Evolutionary conservation across 2,888 invertebrate species (phyloP).

Genomic region (Morpho achilles): DNA sequence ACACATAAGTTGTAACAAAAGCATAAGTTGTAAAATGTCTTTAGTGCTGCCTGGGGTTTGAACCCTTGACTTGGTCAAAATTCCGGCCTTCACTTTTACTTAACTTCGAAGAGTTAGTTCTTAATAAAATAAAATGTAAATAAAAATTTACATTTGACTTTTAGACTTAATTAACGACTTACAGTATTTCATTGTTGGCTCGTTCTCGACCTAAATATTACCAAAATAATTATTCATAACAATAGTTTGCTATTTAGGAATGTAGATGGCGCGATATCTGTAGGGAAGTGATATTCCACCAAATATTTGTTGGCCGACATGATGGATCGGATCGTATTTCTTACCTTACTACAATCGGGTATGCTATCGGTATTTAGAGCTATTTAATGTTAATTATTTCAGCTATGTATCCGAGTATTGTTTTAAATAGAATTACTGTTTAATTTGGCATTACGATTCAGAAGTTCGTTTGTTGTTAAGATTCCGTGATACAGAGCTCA

Average conservation of each 20-base stretch:
- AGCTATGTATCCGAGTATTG: constrained; percentile 16
- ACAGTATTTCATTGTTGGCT: background rate
- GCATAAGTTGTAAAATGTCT: too few relatives aligned
- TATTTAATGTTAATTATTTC: constrained; percentile 43
- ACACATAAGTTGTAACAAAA: too few relatives aligned
- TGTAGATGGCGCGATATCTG: constrained; percentile 42
- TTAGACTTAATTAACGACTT: background rate
- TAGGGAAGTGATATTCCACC: constrained; percentile 43
- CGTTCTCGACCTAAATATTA: constrained; percentile 26
- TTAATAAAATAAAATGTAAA: background rate
- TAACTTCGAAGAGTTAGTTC: background rate
- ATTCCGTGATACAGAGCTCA: too few relatives aligned
- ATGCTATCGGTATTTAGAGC: constrained; percentile 49
- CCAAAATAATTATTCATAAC: constrained; percentile 33
- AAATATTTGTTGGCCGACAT: constrained; percentile 59
- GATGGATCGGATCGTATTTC: constrained; percentile 49
- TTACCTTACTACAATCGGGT: constrained; percentile 44
- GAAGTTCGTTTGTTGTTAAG: too few relatives aligned
- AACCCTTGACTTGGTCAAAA: too few relatives aligned
- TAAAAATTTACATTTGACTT: too few relatives aligned
- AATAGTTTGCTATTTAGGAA: constrained; percentile 37
- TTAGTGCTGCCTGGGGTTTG: too few relatives aligned
- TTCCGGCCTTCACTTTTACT: too few relatives aligned
- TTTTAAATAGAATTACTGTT: constrained; percentile 4
- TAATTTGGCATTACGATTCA: background rate